A percentile compares a stretch with the other conserved stretches of the same genome.
phyloP scores from a whole-genome alignment of 2,113 vertebrate species.

The Thalassoma bifasciatum region DNA sequence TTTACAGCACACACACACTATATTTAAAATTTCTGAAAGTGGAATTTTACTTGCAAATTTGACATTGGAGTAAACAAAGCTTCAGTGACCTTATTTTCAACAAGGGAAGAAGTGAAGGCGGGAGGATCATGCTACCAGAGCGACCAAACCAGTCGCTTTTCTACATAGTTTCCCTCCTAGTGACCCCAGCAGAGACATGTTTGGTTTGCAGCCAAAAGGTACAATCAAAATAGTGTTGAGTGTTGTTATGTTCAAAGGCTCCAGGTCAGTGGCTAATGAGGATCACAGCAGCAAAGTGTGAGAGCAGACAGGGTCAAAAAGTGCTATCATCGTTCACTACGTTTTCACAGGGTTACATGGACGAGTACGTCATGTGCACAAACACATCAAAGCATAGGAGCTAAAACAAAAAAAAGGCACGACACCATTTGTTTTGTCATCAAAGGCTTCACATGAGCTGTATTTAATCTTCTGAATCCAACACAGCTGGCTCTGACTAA shows the following conservation, averaged over 20 bases:
- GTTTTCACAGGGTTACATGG: slow-evolving; percentile 25
- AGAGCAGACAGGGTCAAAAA: slow-evolving; percentile 51
- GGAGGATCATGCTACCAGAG: background rate
- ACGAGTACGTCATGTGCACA: background rate
- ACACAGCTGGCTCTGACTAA: background rate
- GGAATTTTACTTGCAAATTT: slow-evolving; percentile 27
- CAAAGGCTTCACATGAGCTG: background rate
- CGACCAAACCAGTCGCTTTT: slow-evolving; percentile 16
- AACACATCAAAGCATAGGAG: background rate
- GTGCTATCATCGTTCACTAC: slow-evolving; percentile 55
- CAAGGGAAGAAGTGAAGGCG: background rate
- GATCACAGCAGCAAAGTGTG: slow-evolving; percentile 49
- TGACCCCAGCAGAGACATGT: slow-evolving; percentile 33
- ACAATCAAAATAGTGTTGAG: slow-evolving; percentile 26
- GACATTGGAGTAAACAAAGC: slow-evolving; percentile 23
- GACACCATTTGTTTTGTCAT: no score
- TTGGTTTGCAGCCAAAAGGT: slow-evolving; percentile 27
- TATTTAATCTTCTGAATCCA: background rate
- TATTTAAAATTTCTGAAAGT: slow-evolving; percentile 3
- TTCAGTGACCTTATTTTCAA: background rate
- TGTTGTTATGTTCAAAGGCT: slow-evolving; percentile 12
- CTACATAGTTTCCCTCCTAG: background rate
- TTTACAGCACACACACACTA: background rate
- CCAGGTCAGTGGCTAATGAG: slow-evolving; percentile 37
- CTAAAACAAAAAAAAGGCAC: background rate